Conservation (phyloP, 2,888 invertebrate species). For the Calameuta idolon region DNA sequence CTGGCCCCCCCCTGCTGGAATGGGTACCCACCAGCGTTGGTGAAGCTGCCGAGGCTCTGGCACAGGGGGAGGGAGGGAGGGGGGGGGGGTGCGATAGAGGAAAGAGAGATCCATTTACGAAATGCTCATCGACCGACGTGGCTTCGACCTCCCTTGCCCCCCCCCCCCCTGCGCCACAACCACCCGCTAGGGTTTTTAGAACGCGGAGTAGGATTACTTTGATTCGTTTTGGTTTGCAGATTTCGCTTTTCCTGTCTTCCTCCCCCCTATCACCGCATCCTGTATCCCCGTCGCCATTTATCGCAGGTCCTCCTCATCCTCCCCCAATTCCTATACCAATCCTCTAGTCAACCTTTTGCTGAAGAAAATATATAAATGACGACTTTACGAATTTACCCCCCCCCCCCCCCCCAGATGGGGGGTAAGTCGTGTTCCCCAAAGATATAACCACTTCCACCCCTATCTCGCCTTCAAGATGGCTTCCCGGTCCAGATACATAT, state of each 20-base stretch:
- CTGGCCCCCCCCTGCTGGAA: conserved; percentile 23
- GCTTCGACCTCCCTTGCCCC: conserved; percentile 33
- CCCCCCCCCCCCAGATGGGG: not conserved
- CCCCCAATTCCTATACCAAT: conserved; percentile 3
- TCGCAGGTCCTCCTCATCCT: not conserved
- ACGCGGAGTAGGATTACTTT: conserved; percentile 62
- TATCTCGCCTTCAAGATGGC: not conserved
- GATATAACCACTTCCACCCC: not conserved
- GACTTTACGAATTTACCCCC: not conserved
- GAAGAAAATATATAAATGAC: conserved; percentile 6
- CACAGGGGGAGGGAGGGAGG: not conserved
- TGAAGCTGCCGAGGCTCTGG: not conserved
- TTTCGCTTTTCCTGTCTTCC: conserved; percentile 56
- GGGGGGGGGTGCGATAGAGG: not conserved
- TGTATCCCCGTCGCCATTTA: not conserved
- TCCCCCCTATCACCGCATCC: not conserved
- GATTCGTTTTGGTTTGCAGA: conserved; percentile 66
- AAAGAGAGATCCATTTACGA: conserved; percentile 61
- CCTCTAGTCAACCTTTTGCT: not conserved
- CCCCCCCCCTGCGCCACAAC: conserved; percentile 39
- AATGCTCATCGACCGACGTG: conserved; percentile 61
- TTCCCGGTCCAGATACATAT: not conserved
- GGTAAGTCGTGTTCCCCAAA: not conserved
- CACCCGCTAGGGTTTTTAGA: conserved; percentile 49
- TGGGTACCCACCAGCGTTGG: conserved; percentile 10